phyloP scores from a whole-genome alignment of 2,113 vertebrate genomes.

The Brachypodius melanocephalos region DNA sequence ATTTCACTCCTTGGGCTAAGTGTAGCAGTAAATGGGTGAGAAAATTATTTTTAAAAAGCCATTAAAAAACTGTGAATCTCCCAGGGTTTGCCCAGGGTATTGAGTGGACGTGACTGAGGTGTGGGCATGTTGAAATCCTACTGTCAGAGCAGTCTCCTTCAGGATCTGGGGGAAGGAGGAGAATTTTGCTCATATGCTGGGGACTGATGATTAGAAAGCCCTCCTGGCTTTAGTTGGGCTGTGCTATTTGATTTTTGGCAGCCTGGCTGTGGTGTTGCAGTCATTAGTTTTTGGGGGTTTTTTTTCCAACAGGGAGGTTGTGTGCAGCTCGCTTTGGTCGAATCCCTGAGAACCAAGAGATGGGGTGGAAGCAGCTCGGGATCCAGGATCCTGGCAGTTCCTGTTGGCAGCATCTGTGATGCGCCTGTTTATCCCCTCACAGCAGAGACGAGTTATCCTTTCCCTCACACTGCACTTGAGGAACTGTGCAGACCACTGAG shows the following conservation, averaged over 20 bases:
- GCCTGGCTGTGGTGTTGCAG: background rate
- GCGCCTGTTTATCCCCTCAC: background rate
- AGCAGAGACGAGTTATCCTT: background rate
- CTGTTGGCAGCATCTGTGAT: background rate
- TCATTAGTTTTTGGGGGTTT: background rate
- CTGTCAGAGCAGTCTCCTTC: rapidly evolving
- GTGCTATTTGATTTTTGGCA: background rate
- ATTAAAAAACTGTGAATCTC: background rate
- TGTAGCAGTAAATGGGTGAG: background rate
- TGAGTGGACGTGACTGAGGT: rapidly evolving
- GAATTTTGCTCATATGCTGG: background rate
- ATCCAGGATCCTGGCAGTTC: background rate
- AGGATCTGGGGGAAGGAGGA: background rate
- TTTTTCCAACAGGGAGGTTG: background rate
- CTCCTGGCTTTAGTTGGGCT: background rate
- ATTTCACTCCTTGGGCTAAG: rapidly evolving
- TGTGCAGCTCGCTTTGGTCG: rapidly evolving
- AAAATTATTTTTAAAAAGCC: background rate
- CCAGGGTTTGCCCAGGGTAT: background rate
- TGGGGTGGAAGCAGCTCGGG: rapidly evolving
- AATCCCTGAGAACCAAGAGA: background rate
- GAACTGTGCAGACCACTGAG: background rate
- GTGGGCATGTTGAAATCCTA: rapidly evolving
- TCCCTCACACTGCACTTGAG: background rate
- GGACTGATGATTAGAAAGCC: background rate